Evolutionary conservation across 2,797 vertebrate species (phyloP).

Genomic region (Pseudochaenichthys georgianus): DNA sequence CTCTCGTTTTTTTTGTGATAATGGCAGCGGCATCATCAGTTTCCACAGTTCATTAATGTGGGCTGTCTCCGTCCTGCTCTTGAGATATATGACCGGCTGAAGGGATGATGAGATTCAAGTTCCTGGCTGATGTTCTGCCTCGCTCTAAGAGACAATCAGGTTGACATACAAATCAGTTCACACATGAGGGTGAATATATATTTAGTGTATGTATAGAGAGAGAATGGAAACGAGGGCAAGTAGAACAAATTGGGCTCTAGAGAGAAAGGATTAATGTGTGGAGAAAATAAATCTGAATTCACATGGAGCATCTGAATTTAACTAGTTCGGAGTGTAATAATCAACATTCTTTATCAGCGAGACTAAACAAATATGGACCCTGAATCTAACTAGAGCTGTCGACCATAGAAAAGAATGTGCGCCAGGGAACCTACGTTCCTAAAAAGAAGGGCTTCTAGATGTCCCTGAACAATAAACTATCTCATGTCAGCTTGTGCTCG

Average conservation of each 20-base stretch:
- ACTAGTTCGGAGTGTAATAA: too few species aligned
- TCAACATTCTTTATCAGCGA: too few species aligned
- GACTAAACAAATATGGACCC: too few species aligned
- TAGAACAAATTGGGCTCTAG: background rate
- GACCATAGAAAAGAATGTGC: too few species aligned
- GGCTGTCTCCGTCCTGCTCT: conserved; percentile 50
- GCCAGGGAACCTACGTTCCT: too few species aligned
- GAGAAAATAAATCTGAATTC: background rate
- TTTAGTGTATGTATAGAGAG: background rate
- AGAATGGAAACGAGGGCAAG: background rate
- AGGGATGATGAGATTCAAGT: conserved; percentile 56
- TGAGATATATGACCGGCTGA: conserved; percentile 50
- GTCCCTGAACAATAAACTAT: too few species aligned
- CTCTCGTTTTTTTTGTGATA: conserved; percentile 46
- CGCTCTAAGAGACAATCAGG: conserved; percentile 52
- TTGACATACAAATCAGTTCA: conserved; percentile 61
- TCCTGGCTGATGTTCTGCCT: conserved; percentile 38
- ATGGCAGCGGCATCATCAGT: conserved; percentile 45
- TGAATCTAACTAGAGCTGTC: too few species aligned
- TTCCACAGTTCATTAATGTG: conserved; percentile 61
- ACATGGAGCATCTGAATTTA: conserved; percentile 9
- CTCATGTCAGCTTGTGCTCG: too few species aligned
- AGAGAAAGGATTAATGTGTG: conserved; percentile 4
- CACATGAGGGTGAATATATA: conserved; percentile 10
- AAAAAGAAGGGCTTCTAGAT: too few species aligned